A percentile compares a stretch with the other conserved stretches of the same genome.
Conservation (phyloP, 35 echinoderm and acorn worm genomes). For the Ophiothrix spiculata region DNA sequence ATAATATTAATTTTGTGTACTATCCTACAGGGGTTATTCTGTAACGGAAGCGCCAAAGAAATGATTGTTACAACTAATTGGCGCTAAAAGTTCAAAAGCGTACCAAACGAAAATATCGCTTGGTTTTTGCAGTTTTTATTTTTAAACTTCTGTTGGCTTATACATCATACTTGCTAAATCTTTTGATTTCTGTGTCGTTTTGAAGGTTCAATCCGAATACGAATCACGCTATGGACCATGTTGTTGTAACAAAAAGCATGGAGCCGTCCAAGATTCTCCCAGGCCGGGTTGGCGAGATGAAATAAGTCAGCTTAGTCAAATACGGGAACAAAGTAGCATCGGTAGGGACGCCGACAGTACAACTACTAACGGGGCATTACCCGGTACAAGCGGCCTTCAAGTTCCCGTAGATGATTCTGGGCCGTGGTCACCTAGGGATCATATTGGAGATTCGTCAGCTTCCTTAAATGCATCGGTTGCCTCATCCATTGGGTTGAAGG, state of each 20-base stretch:
- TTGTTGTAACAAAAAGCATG: slow-evolving; percentile 38
- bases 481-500: slow-evolving; percentile 22
- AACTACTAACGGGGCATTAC: neutral
- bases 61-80: too few relatives aligned
- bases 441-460: slow-evolving; percentile 20
- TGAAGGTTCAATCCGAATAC: slow-evolving; percentile 44
- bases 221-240: slow-evolving; percentile 38
- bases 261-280: slow-evolving; percentile 45
- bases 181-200: neutral
- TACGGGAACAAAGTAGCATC: slow-evolving; percentile 30
- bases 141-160: neutral
- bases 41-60: too few relatives aligned
- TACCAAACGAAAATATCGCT: neutral
- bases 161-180: neutral
- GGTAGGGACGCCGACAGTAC: slow-evolving; percentile 40
- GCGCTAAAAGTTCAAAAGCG: too few relatives aligned
- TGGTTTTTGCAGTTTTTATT: neutral
- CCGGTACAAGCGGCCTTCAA: neutral
- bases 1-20: too few relatives aligned
- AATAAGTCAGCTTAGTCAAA: slow-evolving; percentile 48
- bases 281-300: slow-evolving; percentile 60
- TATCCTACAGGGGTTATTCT: too few relatives aligned
- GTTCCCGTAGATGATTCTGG: neutral
- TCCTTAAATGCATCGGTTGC: slow-evolving; percentile 28
- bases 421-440: slow-evolving; percentile 7